Base-by-base conservation (phyloP, 2,113 vertebrate genomes). In the Thalassoma bifasciatum region DNA sequence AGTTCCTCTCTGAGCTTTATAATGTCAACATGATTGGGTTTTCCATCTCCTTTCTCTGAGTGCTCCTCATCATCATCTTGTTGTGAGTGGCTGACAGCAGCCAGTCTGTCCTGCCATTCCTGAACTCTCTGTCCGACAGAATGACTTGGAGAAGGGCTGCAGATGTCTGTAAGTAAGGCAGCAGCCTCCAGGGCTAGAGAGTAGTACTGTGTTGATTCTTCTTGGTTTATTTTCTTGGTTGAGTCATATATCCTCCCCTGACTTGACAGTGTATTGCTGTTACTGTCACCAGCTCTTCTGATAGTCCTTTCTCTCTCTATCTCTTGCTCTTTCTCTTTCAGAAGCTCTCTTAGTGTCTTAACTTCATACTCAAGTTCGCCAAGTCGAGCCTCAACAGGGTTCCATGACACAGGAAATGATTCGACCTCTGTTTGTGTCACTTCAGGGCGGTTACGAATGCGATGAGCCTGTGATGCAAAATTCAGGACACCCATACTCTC, bases 401-500 rank as follows among this genome's bases (percentile, higher is more conserved):
- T 94, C 75, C 95, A 94, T 77, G 24, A 17, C 2, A 62, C 10
- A 10, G 60, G 44, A 93, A 34, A 26, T 1, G 38, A 56, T 58
- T 66, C 83, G 4, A 65, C 24, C 22, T 85, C 80, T n/a, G 76
- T 37, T 0, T 49, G 63, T 50, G 46, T 14, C 2, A 34, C 26
- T 89, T 61, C 89, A 22, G 95, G 95, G 58, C 93, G 94, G 88
- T 97, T 97, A 68, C 90, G 93, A 73, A 98, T 95, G 46, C 94
- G 94, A 72, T 94, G 95, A 17, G 95, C 96, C 72, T 93, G 94
- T 59, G 95, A 95, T 2, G 97, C 96, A 63, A 96, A 97, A 89
- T 95, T 95, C 40, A 98, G 94, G 4, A 96, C 96, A 79, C 95
- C 94, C 63, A 97, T 87, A 40, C 96, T 97, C 78, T 97, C 96